Base-by-base conservation (phyloP, 2,113 vertebrate species). In the Zosterops hypoxanthus region DNA sequence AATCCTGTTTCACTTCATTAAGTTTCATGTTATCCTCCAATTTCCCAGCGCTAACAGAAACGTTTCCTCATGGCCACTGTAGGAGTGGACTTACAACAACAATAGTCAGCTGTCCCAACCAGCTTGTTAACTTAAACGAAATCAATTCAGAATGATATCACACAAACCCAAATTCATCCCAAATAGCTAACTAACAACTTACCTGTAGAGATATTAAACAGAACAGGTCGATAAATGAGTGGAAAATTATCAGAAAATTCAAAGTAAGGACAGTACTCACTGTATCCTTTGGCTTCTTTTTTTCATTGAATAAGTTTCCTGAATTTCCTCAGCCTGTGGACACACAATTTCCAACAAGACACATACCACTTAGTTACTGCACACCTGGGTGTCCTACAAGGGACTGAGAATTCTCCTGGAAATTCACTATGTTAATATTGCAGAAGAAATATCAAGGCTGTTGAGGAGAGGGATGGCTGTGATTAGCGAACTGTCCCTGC, bases 1-100 rank as follows among this genome's bases (percentile, higher is more conserved):
- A 91, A 61, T 66, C 47, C 73, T 50, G 76, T 53, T 91, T 88
- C 60, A 46, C 69, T 88, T 86, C 76, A 88, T 94, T 92, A 94
- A 86, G 42, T 87, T 94, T 52, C 39, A 83, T 31, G 42, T 49
- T 93, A 41, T 88, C 92, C 66, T 84, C 28, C 25, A 90, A 25
- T 64, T 96, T 94, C 92, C 91, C 84, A 79, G 65, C 2, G 0
- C 76, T 82, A 92, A 68, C 50, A 29, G 95, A 94, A 95, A 90
- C 0, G 3, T 85, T 94, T 87, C 89, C 86, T 90, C 61, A 41
- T 52, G 50, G 59, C 63, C 72, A 39, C 92, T 9, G 49, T 56
- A 66, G 84, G 84, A 91, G 57, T 2, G 2, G 61, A 52, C 52
- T 36, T 42, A 47, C 2, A 88, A 63, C 41, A 83, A 86, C 60